Percentiles rank a stretch among this genome's conserved stretches.
Evolutionary conservation across 92 coral and sea anemone genomes (phyloP).

Genomic region (Pocillopora grandis): DNA sequence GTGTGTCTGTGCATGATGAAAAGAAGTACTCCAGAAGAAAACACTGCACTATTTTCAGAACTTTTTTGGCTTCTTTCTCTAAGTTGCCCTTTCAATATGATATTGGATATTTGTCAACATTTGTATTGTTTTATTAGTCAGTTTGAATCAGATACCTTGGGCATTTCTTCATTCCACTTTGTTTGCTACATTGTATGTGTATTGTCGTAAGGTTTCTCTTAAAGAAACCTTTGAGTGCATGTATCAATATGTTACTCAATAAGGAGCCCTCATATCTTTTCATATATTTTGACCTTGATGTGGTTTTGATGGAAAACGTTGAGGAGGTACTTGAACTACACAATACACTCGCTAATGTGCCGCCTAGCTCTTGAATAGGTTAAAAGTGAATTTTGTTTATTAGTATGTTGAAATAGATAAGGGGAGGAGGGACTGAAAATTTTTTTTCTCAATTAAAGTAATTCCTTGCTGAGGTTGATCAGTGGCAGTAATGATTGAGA

Average conservation of each 20-base stretch:
- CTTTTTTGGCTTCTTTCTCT: neutral
- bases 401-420: neutral
- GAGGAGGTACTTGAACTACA: constrained; percentile 1
- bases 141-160: neutral
- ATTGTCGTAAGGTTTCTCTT: neutral
- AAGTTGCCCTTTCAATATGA: neutral
- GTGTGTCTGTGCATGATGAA: no score
- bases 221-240: neutral
- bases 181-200: neutral
- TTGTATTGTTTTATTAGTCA: neutral
- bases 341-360: neutral
- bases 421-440: no score
- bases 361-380: constrained; percentile 15
- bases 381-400: neutral
- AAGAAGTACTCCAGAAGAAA: no score
- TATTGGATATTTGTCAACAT: neutral
- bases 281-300: constrained; percentile 21
- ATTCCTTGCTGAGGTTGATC: neutral
- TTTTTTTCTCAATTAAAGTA: no score
- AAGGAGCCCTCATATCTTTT: neutral
- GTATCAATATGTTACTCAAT: neutral
- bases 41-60: no score
- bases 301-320: neutral
- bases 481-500: neutral
- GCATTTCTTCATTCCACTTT: neutral